Percentiles rank a stretch among this genome's conserved stretches.
These are phyloP conservation scores for Biston betularia DNA, from an alignment of 2,888 invertebrate species.

Conservation along the genomic window DNA sequence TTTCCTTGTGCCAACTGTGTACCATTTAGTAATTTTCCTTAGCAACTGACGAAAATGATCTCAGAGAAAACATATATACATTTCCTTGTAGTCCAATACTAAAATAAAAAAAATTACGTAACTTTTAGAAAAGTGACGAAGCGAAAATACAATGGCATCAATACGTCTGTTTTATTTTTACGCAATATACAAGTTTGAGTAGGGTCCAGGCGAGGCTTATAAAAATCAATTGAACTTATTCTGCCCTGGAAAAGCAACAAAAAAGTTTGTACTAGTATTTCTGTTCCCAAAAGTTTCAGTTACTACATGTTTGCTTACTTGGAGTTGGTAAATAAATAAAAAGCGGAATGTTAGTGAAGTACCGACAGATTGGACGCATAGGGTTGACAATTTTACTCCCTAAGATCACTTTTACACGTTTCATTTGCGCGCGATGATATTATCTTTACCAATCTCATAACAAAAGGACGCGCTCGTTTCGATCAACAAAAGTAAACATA, in stretches of 20 bases:
- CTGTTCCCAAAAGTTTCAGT: slow-evolving; percentile 37
- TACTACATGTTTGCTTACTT: slow-evolving; percentile 29
- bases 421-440: too few species aligned
- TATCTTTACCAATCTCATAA: too few species aligned
- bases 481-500: too few species aligned
- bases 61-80: not conserved
- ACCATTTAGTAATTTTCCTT: not conserved
- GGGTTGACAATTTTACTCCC: slow-evolving; percentile 8
- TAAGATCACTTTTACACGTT: not conserved
- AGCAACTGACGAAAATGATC: too few species aligned
- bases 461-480: too few species aligned
- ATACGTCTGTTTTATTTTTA: slow-evolving; percentile 20
- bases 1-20: not conserved
- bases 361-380: slow-evolving; percentile 10
- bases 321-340: slow-evolving; percentile 30
- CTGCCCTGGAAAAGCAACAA: slow-evolving; percentile 21
- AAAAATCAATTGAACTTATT: slow-evolving; percentile 33
- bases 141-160: slow-evolving; percentile 22
- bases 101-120: slow-evolving; percentile 1
- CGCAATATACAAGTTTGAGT: slow-evolving; percentile 31
- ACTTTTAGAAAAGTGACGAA: slow-evolving; percentile 9
- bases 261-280: slow-evolving; percentile 40
- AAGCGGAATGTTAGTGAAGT: slow-evolving; percentile 21
- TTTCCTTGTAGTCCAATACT: not conserved
- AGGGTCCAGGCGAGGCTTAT: slow-evolving; percentile 24